These are phyloP conservation scores for Bradypus variegatus DNA, from an alignment of 2,797 vertebrate genomes.

Conservation along the genomic window DNA sequence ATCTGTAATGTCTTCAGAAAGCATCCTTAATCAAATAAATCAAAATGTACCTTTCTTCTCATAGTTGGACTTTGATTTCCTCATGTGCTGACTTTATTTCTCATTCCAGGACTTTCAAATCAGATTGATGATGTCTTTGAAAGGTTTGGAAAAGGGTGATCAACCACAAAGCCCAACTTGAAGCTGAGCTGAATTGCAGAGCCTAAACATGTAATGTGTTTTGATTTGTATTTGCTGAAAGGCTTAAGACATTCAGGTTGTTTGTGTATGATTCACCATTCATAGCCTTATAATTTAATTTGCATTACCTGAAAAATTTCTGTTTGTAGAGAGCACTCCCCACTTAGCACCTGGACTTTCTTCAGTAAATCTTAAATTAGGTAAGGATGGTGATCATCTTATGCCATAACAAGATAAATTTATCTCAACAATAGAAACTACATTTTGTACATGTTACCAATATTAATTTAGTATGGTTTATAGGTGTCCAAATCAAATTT, in stretches of 20 bases:
- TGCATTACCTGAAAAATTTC: slow-evolving; percentile 15
- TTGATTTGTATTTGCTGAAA: slow-evolving; percentile 44
- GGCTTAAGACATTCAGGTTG: slow-evolving; percentile 35
- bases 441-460: not conserved
- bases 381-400: not conserved
- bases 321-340: not conserved
- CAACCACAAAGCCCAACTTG: slow-evolving; percentile 43
- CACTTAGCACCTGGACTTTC: not conserved
- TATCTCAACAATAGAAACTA: not conserved
- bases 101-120: slow-evolving; percentile 24
- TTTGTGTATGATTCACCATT: slow-evolving; percentile 5
- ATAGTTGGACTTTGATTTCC: slow-evolving; percentile 15
- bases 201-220: slow-evolving; percentile 40
- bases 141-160: slow-evolving; percentile 51
- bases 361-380: slow-evolving; percentile 2
- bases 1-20: slow-evolving; percentile 36
- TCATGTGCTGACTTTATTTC: slow-evolving; percentile 36
- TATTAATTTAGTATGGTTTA: not conserved
- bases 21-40: slow-evolving; percentile 46
- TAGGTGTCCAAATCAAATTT: not conserved
- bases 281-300: slow-evolving; percentile 44
- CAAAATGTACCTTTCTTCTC: slow-evolving; percentile 37
- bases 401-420: not conserved
- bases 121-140: slow-evolving; percentile 51
- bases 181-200: slow-evolving; percentile 45